Conservation (phyloP, 2,888 invertebrate species). For the Ommatoiulus sabulosus region DNA sequence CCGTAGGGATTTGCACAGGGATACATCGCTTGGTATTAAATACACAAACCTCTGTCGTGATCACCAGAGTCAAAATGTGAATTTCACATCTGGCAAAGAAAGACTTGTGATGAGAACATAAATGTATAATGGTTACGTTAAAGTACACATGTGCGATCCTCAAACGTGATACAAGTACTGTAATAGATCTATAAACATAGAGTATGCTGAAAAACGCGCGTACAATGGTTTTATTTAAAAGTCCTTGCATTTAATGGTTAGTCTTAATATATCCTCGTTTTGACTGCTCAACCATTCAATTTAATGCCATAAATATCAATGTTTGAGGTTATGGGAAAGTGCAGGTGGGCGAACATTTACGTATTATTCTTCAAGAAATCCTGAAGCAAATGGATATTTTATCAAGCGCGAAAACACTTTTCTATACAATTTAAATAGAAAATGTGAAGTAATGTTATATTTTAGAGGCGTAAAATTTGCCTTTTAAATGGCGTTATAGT, state of each 20-base stretch:
- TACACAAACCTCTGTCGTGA: background rate
- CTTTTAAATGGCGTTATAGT: background rate
- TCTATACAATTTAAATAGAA: conserved; percentile 1
- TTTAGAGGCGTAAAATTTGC: background rate
- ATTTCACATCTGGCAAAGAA: background rate
- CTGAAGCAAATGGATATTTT: conserved; percentile 1
- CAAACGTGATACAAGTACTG: too few species aligned
- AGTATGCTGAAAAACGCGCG: background rate
- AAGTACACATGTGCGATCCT: background rate
- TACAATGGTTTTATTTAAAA: background rate
- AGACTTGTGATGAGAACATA: background rate
- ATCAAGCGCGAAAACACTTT: conserved; percentile 5
- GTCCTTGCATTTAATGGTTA: background rate
- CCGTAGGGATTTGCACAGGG: background rate
- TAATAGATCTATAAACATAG: background rate
- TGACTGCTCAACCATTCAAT: conserved; percentile 1
- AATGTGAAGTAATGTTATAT: background rate
- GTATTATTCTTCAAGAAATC: background rate
- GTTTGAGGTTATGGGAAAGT: conserved; percentile 9
- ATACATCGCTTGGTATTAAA: background rate
- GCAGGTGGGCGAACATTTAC: background rate
- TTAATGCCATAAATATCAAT: background rate
- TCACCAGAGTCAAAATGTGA: background rate
- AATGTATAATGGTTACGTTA: background rate
- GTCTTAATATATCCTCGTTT: background rate